phyloP scores from a whole-genome alignment of 92 coral and sea anemone genomes.

The Montipora capitata region DNA sequence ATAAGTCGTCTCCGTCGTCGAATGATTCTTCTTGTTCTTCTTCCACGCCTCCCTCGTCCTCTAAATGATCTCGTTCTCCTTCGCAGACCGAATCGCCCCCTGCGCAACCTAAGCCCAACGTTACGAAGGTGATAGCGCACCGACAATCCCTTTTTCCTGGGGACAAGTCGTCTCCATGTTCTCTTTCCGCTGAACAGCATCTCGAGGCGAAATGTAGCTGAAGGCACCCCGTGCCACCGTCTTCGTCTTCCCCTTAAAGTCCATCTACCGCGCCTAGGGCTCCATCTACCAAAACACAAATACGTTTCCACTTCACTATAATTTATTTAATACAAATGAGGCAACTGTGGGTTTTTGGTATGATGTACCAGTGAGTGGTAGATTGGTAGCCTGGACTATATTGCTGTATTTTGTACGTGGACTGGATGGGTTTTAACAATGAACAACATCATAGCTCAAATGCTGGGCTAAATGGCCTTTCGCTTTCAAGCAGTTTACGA shows the following conservation, averaged over 20 bases:
- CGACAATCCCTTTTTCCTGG: background rate
- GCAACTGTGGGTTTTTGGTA: too few relatives aligned
- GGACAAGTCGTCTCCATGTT: constrained; percentile 14
- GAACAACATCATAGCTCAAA: background rate
- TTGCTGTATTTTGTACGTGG: background rate
- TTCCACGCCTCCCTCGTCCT: background rate
- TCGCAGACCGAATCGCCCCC: constrained; percentile 8
- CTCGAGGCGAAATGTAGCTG: background rate
- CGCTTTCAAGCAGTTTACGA: too few relatives aligned
- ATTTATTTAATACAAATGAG: too few relatives aligned
- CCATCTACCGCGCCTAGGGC: background rate
- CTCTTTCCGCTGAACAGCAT: background rate
- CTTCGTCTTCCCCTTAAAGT: background rate
- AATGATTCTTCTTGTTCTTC: background rate
- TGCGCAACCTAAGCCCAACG: constrained; percentile 18
- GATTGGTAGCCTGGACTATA: too few relatives aligned
- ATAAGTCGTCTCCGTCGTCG: constrained; percentile 1
- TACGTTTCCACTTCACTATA: background rate
- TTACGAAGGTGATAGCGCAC: constrained; percentile 1
- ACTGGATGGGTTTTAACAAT: background rate
- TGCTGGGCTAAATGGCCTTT: background rate
- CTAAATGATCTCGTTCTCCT: background rate
- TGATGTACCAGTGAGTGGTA: too few relatives aligned
- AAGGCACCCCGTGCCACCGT: constrained; percentile 7
- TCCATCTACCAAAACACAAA: constrained; percentile 26